phyloP scores from a whole-genome alignment of 2,888 invertebrate species.

The Laspeyria flexula region DNA sequence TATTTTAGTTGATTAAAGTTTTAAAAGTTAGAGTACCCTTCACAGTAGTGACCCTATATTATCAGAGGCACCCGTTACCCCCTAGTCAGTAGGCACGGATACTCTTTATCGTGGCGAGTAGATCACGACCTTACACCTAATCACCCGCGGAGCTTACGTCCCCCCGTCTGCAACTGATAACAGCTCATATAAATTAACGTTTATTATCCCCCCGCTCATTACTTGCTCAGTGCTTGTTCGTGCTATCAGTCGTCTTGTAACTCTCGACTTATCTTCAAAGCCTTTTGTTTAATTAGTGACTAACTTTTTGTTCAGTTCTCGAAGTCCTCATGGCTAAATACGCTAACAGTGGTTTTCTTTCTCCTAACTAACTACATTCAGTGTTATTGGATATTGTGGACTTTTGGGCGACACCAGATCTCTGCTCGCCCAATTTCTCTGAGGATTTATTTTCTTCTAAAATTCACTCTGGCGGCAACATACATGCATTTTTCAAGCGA shows the following conservation, averaged over 20 bases:
- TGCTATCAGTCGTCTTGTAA: conserved; percentile 41
- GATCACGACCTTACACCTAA: conserved; percentile 66
- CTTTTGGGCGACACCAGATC: conserved; percentile 25
- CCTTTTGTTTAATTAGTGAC: conserved; percentile 19
- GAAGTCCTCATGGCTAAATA: conserved; percentile 79
- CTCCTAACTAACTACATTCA: conserved; percentile 63
- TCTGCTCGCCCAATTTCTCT: conserved; percentile 30
- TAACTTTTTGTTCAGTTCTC: conserved; percentile 27
- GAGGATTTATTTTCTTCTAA: conserved; percentile 49
- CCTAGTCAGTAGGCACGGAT: conserved; percentile 76
- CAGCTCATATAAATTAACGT: conserved; percentile 69
- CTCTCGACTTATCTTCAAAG: conserved; percentile 15
- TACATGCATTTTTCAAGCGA: conserved; percentile 81
- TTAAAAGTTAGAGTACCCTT: conserved; percentile 28
- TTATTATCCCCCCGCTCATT: conserved; percentile 47
- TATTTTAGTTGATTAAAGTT: conserved; percentile 10
- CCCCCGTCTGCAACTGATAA: conserved; percentile 71
- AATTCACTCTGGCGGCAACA: conserved; percentile 65
- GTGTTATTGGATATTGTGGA: conserved; percentile 48
- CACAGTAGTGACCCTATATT: conserved; percentile 49
- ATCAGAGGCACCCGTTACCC: conserved; percentile 71
- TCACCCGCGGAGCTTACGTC: conserved; percentile 57
- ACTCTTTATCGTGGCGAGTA: conserved; percentile 68
- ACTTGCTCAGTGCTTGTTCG: conserved; percentile 53
- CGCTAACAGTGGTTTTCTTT: conserved; percentile 74